A percentile compares a stretch with the other conserved stretches of the same genome.
phyloP scores from a whole-genome alignment of 2,797 vertebrate species.

The Bovichtus diacanthus region DNA sequence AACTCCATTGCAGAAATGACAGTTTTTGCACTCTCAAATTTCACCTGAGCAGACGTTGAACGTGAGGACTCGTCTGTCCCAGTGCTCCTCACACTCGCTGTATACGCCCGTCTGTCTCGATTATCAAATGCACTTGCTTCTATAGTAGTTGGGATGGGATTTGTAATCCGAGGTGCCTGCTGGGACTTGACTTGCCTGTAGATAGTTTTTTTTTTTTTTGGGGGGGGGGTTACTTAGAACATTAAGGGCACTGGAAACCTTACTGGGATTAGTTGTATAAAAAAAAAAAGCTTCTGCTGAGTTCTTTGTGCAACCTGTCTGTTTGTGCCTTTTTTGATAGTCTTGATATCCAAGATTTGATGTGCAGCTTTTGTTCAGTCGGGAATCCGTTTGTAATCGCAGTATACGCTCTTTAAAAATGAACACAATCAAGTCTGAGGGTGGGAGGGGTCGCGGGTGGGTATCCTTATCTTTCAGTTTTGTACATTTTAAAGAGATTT shows the following conservation, averaged over 20 bases:
- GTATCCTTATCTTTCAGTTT: slow-evolving; percentile 69
- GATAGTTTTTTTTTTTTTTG: slow-evolving; percentile 52
- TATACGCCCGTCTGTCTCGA: slow-evolving; percentile 37
- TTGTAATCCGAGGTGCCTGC: slow-evolving; percentile 76
- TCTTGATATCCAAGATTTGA: slow-evolving; percentile 85
- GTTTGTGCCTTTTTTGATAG: slow-evolving; percentile 87
- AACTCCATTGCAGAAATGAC: slow-evolving; percentile 22
- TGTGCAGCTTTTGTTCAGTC: slow-evolving; percentile 85
- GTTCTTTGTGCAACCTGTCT: slow-evolving; percentile 85
- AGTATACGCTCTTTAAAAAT: slow-evolving; percentile 80
- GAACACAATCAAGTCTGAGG: slow-evolving; percentile 71
- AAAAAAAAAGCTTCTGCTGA: slow-evolving; percentile 84
- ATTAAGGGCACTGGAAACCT: slow-evolving; percentile 74
- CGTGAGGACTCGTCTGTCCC: slow-evolving; percentile 10
- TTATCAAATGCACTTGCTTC: slow-evolving; percentile 74
- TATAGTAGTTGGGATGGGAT: slow-evolving; percentile 58
- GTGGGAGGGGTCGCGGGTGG: slow-evolving; percentile 27
- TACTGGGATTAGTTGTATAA: slow-evolving; percentile 81
- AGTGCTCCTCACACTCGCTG: slow-evolving; percentile 38
- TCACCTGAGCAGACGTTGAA: slow-evolving; percentile 5
- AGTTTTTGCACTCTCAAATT: slow-evolving; percentile 38
- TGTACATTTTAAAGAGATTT: slow-evolving; percentile 82
- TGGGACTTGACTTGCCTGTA: slow-evolving; percentile 75
- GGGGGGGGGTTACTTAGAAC: slow-evolving; percentile 18
- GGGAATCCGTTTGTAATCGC: slow-evolving; percentile 81